Conservation (phyloP, 2,113 vertebrate species). For the Clarias macrocephalus region DNA sequence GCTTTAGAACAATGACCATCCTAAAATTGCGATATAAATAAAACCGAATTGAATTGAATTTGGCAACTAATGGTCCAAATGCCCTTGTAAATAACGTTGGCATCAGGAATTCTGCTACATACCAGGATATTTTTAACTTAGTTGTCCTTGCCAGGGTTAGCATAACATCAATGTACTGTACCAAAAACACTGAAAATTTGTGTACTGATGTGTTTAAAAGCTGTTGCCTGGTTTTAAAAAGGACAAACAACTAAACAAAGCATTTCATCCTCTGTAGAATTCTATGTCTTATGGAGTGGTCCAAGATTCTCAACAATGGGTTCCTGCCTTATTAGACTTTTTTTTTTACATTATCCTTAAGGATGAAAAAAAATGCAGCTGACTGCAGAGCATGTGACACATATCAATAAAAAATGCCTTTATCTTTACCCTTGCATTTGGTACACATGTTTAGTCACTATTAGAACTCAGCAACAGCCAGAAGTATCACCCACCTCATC, state of each 20-base stretch:
- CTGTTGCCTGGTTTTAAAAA: neutral
- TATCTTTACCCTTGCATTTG: neutral
- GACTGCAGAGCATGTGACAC: neutral
- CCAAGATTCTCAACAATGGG: neutral
- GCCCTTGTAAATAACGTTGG: neutral
- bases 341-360: neutral
- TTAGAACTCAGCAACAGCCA: neutral
- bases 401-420: neutral
- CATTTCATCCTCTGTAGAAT: neutral
- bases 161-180: neutral
- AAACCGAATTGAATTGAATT: too few relatives aligned
- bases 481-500: conserved; percentile 83
- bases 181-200: neutral
- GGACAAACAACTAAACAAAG: neutral
- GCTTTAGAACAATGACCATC: too few relatives aligned
- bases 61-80: neutral
- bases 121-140: neutral
- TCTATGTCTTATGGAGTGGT: neutral
- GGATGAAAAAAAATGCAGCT: neutral
- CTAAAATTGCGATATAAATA: too few relatives aligned
- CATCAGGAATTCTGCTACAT: neutral
- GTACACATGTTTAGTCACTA: neutral
- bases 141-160: neutral
- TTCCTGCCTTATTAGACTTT: neutral
- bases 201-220: neutral